phyloP scores from a whole-genome alignment of 2,113 vertebrate species.

The Mastomys natalensis region DNA sequence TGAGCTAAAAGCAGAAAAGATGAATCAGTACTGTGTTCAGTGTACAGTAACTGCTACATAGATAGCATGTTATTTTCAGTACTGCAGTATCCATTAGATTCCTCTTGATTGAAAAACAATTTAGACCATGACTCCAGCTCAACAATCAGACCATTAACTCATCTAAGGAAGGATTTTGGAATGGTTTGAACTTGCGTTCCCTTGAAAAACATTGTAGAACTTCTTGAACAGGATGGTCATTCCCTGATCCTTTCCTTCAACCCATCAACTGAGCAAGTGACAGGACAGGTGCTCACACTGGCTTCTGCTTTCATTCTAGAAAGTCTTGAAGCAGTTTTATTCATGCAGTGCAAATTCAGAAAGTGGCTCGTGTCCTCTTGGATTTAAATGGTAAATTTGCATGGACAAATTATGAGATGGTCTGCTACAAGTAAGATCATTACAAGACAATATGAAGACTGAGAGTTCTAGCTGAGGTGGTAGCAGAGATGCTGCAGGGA shows the following conservation, averaged over 20 bases:
- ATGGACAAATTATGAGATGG: not conserved
- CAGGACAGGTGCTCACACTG: not conserved
- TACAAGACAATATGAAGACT: not conserved
- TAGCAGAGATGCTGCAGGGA: not conserved
- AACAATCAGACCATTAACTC: not conserved
- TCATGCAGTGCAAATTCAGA: not conserved
- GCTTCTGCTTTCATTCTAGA: not conserved
- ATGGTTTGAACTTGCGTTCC: not conserved
- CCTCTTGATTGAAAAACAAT: not conserved
- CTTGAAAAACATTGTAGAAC: not conserved
- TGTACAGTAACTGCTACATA: not conserved
- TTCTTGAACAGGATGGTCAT: not conserved
- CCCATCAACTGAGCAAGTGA: not conserved
- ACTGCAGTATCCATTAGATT: not conserved
- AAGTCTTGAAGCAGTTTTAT: not conserved
- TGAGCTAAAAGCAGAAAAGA: not conserved
- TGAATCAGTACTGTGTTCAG: not conserved
- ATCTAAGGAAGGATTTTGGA: not conserved
- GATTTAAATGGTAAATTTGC: constrained; percentile 24
- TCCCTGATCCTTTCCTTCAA: not conserved
- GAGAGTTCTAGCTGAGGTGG: not conserved
- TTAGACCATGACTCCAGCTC: not conserved
- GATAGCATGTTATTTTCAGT: not conserved
- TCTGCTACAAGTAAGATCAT: not conserved
- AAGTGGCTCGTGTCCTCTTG: not conserved